These are phyloP conservation scores for Spizella passerina DNA, from an alignment of 2,797 vertebrate genomes.

Conservation along the genomic window DNA sequence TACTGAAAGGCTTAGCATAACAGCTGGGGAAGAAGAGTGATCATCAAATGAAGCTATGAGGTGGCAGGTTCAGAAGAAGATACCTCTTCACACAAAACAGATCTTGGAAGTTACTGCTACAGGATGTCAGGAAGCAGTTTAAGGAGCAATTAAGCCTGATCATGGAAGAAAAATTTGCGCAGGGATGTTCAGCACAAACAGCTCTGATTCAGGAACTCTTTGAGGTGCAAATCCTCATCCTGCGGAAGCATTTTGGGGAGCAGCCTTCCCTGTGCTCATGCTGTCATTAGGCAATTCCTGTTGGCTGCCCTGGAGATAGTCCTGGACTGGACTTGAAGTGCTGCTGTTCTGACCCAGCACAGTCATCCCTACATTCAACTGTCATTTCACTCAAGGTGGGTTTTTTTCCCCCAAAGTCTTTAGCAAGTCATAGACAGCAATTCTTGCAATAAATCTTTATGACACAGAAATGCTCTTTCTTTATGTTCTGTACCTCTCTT, in stretches of 20 bases:
- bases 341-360: background rate
- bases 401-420: background rate
- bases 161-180: background rate
- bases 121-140: background rate
- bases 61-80: background rate
- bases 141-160: background rate
- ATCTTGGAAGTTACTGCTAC: background rate
- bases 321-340: background rate
- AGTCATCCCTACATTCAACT: background rate
- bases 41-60: background rate
- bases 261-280: background rate
- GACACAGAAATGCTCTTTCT: background rate
- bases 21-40: background rate
- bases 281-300: background rate
- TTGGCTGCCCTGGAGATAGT: background rate
- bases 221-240: slow-evolving; percentile 13
- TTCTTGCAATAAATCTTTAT: background rate
- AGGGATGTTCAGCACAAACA: background rate
- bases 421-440: background rate
- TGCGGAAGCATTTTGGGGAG: background rate
- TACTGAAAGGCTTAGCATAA: background rate
- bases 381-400: background rate
- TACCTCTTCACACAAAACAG: background rate
- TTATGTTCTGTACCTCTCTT: background rate
- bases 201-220: background rate